Percentiles rank a stretch among this genome's conserved stretches.
Evolutionary conservation across 92 coral and sea anemone species (phyloP).

Genomic region (Palythoa heliodiscus): DNA sequence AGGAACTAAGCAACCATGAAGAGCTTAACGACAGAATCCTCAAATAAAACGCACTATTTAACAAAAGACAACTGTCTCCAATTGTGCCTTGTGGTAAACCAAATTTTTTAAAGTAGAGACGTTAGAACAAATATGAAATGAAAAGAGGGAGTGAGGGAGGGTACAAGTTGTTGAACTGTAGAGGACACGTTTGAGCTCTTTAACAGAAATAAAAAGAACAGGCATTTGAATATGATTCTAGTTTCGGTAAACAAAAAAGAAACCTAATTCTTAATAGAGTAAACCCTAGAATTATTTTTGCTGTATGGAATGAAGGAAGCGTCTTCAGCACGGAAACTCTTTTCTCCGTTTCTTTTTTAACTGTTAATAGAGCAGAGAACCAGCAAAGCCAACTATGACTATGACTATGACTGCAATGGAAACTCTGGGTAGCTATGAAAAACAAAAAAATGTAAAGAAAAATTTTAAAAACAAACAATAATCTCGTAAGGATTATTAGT

Average conservation of each 20-base stretch:
- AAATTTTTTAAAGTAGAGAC: neutral
- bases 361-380: neutral
- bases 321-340: neutral
- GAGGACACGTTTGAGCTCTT: constrained; percentile 5
- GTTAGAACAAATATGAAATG: constrained; percentile 5
- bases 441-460: constrained; percentile 15
- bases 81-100: neutral
- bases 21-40: neutral
- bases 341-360: neutral
- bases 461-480: neutral
- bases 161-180: neutral
- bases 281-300: neutral
- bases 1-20: constrained; percentile 34
- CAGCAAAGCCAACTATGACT: too few relatives aligned
- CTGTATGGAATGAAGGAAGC: neutral
- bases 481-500: constrained; percentile 12
- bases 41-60: constrained; percentile 5
- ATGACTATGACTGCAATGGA: neutral
- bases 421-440: constrained; percentile 8
- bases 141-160: neutral
- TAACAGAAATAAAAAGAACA: constrained; percentile 25
- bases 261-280: neutral
- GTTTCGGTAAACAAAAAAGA: neutral
- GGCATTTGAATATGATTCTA: constrained; percentile 4
- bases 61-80: constrained; percentile 33